A percentile compares a stretch with the other conserved stretches of the same genome.
phyloP scores from a whole-genome alignment of 2,888 invertebrate genomes.

The Pogonocherus hispidulus region DNA sequence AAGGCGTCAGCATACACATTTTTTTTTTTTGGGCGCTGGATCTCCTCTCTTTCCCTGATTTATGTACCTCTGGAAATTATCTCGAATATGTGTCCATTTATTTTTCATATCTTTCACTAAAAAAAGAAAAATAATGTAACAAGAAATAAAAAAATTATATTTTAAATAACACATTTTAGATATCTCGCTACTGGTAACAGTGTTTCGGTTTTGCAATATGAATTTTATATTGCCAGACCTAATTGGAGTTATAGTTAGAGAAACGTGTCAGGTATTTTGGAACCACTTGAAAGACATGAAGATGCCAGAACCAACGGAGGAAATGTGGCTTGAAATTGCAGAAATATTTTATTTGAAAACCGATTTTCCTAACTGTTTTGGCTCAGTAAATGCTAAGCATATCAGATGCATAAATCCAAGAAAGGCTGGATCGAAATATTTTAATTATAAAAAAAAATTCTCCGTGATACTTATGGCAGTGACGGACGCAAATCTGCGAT shows the following conservation, averaged over 20 bases:
- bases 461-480: conserved; percentile 56
- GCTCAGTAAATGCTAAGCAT: conserved; percentile 55
- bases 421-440: conserved; percentile 43
- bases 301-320: conserved; percentile 28
- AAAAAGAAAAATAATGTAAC: too few relatives aligned
- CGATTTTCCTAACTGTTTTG: conserved; percentile 55
- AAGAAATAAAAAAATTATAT: too few relatives aligned
- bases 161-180: conserved; percentile 21
- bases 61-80: neutral
- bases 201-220: conserved; percentile 29
- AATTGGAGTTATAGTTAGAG: conserved; percentile 33
- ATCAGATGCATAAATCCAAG: conserved; percentile 50
- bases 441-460: conserved; percentile 37
- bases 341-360: conserved; percentile 50
- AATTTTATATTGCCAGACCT: conserved; percentile 35
- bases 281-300: conserved; percentile 25
- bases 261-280: conserved; percentile 42
- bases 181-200: conserved; percentile 33
- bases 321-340: conserved; percentile 43
- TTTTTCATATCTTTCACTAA: neutral
- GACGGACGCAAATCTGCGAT: conserved; percentile 51
- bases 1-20: too few relatives aligned
- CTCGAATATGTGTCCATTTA: neutral
- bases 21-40: too few relatives aligned
- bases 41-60: too few relatives aligned